phyloP scores from a whole-genome alignment of 2,113 vertebrate species.

The Gobiocypris rarus region DNA sequence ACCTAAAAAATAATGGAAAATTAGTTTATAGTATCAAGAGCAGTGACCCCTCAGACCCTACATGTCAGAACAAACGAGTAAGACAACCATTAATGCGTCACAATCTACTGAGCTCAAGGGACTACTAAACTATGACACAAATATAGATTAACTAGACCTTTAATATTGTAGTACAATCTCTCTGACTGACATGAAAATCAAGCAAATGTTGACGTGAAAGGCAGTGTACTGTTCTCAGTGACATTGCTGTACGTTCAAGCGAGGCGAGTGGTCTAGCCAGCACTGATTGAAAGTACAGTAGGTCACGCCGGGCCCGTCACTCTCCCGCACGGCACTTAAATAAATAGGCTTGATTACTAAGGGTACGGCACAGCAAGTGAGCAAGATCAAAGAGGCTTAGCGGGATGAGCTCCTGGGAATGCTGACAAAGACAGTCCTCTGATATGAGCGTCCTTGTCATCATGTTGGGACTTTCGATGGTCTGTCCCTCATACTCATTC shows the following conservation, averaged over 20 bases:
- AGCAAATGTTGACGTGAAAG: background rate
- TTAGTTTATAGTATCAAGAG: background rate
- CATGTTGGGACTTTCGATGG: background rate
- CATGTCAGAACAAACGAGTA: background rate
- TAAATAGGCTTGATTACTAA: slow-evolving; percentile 27
- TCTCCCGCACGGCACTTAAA: slow-evolving; percentile 17
- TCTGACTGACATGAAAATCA: slow-evolving; percentile 16
- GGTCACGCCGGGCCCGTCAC: background rate
- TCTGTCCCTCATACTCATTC: background rate
- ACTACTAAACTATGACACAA: background rate
- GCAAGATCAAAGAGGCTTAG: slow-evolving; percentile 13
- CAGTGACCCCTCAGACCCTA: background rate
- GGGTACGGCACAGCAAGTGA: background rate
- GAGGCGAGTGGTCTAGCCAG: background rate
- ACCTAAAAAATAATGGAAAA: background rate
- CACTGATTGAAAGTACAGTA: slow-evolving; percentile 6
- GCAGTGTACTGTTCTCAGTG: background rate
- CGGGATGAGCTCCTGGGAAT: slow-evolving; percentile 23
- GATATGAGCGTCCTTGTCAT: slow-evolving; percentile 22
- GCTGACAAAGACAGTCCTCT: slow-evolving; percentile 21
- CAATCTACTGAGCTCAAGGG: background rate
- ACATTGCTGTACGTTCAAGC: background rate
- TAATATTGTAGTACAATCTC: background rate
- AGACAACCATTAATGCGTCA: background rate
- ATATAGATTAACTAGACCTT: background rate